phyloP scores from a whole-genome alignment of 2,888 invertebrate species.

The Caenorhabditis virilis region DNA sequence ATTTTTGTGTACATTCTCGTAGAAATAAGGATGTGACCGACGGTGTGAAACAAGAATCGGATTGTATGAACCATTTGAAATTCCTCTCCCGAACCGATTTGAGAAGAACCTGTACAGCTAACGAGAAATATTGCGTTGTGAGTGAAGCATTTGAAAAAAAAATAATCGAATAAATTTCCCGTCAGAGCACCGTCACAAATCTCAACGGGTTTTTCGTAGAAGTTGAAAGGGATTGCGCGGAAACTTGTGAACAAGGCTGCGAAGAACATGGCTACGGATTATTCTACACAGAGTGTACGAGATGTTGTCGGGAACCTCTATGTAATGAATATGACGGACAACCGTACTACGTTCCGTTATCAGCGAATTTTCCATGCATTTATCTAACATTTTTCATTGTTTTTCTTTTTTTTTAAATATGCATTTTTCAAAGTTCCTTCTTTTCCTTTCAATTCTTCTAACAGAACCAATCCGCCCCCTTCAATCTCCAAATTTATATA shows the following conservation, averaged over 20 bases:
- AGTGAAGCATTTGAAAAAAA: neutral
- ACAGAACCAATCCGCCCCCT: too few species aligned
- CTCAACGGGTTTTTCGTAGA: slow-evolving; percentile 62
- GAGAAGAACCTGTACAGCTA: slow-evolving; percentile 43
- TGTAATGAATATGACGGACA: slow-evolving; percentile 62
- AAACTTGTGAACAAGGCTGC: slow-evolving; percentile 52
- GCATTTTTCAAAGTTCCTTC: slow-evolving; percentile 4
- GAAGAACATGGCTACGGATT: slow-evolving; percentile 57
- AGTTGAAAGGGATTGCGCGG: slow-evolving; percentile 60
- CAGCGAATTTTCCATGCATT: slow-evolving; percentile 5
- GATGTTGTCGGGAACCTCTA: slow-evolving; percentile 48
- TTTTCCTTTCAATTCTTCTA: slow-evolving; percentile 1
- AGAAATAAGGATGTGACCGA: slow-evolving; percentile 51
- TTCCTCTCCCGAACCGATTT: slow-evolving; percentile 50
- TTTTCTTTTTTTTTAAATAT: neutral
- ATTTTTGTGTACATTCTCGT: slow-evolving; percentile 53
- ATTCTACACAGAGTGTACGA: slow-evolving; percentile 54
- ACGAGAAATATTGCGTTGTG: slow-evolving; percentile 51
- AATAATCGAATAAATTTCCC: neutral
- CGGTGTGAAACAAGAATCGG: slow-evolving; percentile 52
- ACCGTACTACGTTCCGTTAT: slow-evolving; percentile 46
- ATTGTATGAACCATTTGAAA: slow-evolving; percentile 57
- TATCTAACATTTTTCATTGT: slow-evolving; percentile 2
- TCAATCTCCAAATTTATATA: too few species aligned
- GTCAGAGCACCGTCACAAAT: slow-evolving; percentile 60